A percentile compares a stretch with the other conserved stretches of the same genome.
Conservation (phyloP, 2,888 invertebrate genomes). For the Sabatieria punctata region DNA sequence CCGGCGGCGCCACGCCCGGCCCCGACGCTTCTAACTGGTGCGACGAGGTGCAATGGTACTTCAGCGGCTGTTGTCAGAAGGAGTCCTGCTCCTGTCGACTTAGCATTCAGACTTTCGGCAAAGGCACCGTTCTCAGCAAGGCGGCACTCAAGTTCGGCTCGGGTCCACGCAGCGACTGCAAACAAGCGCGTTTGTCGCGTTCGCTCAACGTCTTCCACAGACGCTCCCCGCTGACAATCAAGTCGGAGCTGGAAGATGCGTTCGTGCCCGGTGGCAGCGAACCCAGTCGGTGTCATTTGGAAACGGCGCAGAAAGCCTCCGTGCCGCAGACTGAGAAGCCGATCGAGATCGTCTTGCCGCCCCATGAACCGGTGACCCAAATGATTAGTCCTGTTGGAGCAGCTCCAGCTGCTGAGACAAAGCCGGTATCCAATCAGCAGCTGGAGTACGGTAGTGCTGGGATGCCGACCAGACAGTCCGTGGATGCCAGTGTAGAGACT, state of each 20-base stretch:
- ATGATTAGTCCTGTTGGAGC: conserved; percentile 4
- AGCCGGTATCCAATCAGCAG: too few relatives aligned
- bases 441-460: too few relatives aligned
- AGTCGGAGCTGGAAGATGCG: too few relatives aligned
- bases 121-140: not conserved
- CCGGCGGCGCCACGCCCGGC: too few relatives aligned
- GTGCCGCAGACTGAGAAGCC: not conserved
- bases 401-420: conserved; percentile 27
- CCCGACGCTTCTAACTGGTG: too few relatives aligned
- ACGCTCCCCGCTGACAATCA: conserved; percentile 1
- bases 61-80: too few relatives aligned
- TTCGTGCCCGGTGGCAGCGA: not conserved
- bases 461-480: too few relatives aligned
- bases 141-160: conserved; percentile 4
- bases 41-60: too few relatives aligned
- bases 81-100: too few relatives aligned
- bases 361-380: conserved; percentile 1
- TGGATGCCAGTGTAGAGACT: too few relatives aligned
- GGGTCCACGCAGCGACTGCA: not conserved
- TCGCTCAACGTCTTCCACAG: conserved; percentile 30
- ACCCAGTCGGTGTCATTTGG: not conserved
- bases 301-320: not conserved
- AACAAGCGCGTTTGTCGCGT: conserved; percentile 74
- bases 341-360: not conserved
- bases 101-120: too few relatives aligned